A percentile compares a stretch with the other conserved stretches of the same genome.
These are phyloP conservation scores for Pluvianellus socialis DNA, from an alignment of 2,113 vertebrate species.

Conservation along the genomic window DNA sequence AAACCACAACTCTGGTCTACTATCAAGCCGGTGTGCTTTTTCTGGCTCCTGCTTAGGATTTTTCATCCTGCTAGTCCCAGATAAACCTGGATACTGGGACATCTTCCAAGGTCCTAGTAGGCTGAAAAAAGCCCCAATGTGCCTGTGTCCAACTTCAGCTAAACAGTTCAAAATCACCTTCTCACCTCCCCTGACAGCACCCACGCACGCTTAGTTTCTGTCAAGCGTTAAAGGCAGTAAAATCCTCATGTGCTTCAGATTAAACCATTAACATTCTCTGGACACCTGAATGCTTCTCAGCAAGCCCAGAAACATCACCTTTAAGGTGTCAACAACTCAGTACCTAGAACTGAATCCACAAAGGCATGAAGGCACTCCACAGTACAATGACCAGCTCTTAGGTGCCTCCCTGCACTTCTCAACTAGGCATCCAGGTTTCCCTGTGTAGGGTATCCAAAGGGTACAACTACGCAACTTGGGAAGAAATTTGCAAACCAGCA, in stretches of 20 bases:
- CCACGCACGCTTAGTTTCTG: background rate
- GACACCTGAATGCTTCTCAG: background rate
- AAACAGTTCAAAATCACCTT: background rate
- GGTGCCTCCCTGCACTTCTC: background rate
- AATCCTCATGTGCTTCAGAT: background rate
- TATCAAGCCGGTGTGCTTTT: background rate
- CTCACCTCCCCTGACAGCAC: background rate
- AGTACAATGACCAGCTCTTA: background rate
- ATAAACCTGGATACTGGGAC: background rate
- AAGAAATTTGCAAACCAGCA: background rate
- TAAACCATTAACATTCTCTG: background rate
- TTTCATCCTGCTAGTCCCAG: background rate
- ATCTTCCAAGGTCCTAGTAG: background rate
- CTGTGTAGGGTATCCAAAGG: background rate
- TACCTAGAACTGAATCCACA: background rate
- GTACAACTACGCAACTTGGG: background rate
- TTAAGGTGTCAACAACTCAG: background rate
- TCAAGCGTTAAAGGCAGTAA: background rate
- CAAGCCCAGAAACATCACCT: background rate
- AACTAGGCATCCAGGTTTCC: background rate
- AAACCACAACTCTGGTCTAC: background rate
- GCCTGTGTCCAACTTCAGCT: background rate
- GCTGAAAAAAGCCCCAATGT: background rate
- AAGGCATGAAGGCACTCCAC: background rate
- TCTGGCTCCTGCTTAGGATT: background rate